Evolutionary conservation across 2,797 vertebrate genomes (phyloP).

Genomic region (Acrossocheilus fasciatus): DNA sequence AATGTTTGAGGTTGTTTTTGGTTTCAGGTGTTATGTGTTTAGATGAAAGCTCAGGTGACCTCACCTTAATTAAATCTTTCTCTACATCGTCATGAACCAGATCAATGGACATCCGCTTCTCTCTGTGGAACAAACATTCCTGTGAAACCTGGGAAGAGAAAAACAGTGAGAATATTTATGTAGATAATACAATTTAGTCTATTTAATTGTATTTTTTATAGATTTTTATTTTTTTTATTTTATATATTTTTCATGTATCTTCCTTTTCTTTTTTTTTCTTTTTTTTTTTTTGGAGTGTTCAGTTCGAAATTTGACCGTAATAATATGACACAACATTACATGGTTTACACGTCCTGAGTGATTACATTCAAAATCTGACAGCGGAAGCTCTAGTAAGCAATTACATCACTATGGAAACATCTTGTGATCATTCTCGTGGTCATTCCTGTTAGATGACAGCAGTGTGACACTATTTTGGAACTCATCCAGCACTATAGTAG

Average conservation of each 20-base stretch:
- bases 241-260: background rate
- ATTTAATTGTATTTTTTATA: background rate
- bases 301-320: no score
- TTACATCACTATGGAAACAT: slow-evolving; percentile 25
- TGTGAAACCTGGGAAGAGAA: slow-evolving; percentile 82
- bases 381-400: background rate
- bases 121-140: slow-evolving; percentile 93
- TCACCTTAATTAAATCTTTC: slow-evolving; percentile 87
- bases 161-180: background rate
- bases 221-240: background rate
- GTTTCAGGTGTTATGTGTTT: background rate
- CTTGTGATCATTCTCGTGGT: slow-evolving; percentile 8
- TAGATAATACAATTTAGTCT: background rate
- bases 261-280: background rate
- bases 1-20: background rate
- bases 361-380: background rate
- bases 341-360: background rate
- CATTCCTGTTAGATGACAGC: background rate
- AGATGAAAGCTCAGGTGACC: background rate
- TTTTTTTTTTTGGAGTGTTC: background rate
- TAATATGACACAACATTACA: background rate
- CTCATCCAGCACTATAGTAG: background rate
- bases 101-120: slow-evolving; percentile 95
- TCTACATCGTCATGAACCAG: slow-evolving; percentile 91
- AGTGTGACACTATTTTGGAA: background rate